Percentiles rank a stretch among this genome's conserved stretches.
These are phyloP conservation scores for Solenodon paradoxus DNA, from an alignment of 2,113 vertebrate species.

Conservation along the genomic window DNA sequence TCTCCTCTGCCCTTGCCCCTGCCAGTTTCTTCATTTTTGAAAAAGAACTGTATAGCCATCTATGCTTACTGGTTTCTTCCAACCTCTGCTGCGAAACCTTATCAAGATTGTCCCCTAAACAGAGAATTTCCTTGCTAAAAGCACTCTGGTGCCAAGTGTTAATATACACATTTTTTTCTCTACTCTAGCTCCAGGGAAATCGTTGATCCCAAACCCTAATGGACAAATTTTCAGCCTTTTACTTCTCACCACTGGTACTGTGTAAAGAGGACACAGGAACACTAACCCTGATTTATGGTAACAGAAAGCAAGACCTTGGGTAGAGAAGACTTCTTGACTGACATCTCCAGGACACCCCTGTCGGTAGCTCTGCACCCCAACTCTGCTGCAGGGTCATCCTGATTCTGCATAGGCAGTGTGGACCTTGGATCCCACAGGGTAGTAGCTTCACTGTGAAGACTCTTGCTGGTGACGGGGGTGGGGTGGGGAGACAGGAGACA, in stretches of 20 bases:
- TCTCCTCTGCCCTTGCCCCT: background rate
- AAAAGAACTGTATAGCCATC: background rate
- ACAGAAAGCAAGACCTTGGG: background rate
- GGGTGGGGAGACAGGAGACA: background rate
- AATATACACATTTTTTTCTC: background rate
- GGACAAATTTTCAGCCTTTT: background rate
- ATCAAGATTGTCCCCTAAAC: background rate
- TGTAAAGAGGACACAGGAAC: background rate
- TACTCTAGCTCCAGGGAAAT: background rate
- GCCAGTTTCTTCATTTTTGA: background rate
- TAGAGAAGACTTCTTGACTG: background rate
- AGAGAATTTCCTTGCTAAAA: background rate
- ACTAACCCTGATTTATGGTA: background rate
- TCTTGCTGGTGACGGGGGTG: background rate
- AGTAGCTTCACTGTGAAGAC: background rate
- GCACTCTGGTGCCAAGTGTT: background rate
- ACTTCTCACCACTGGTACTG: background rate
- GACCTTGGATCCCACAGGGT: background rate
- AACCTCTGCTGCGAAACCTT: background rate
- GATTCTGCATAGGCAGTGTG: accelerated
- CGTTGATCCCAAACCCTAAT: background rate
- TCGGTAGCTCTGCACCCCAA: background rate
- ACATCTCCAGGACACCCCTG: background rate
- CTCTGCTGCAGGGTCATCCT: background rate
- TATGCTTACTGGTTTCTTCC: background rate